phyloP scores from a whole-genome alignment of 2,113 vertebrate species.

The Amazona guildingii region DNA sequence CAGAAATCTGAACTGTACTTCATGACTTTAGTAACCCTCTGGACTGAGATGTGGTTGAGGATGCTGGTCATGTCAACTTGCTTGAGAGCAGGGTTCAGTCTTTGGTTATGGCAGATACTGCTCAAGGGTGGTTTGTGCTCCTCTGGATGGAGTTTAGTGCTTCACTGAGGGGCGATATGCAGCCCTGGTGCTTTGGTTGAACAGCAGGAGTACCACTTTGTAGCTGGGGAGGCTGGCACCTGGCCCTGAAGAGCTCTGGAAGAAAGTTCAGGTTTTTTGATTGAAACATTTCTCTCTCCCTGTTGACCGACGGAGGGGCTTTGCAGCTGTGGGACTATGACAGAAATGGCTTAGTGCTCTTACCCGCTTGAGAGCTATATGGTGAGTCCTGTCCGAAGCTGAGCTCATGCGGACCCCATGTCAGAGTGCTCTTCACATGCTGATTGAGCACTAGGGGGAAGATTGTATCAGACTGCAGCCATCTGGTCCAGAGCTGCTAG shows the following conservation, averaged over 20 bases:
- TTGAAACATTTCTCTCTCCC: not conserved
- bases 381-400: not conserved
- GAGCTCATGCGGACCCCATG: fast-evolving
- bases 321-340: not conserved
- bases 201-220: not conserved
- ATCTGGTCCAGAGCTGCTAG: not conserved
- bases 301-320: not conserved
- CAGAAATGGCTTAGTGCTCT: not conserved
- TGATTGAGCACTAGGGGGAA: not conserved
- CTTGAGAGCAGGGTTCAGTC: not conserved
- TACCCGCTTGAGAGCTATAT: not conserved
- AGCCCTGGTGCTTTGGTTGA: not conserved
- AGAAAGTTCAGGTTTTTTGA: not conserved
- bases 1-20: not conserved
- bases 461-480: not conserved
- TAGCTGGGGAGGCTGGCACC: fast-evolving
- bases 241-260: not conserved
- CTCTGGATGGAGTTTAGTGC: not conserved
- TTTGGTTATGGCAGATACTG: not conserved
- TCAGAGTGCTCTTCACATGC: fast-evolving
- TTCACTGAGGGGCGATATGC: not conserved
- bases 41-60: not conserved
- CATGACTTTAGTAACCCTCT: not conserved
- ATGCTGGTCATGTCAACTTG: not conserved
- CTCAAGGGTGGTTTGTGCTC: not conserved